Percentiles rank a stretch among this genome's conserved stretches.
phyloP scores from a whole-genome alignment of 2,888 invertebrate genomes.

The Poecilobothrus nobilitatus region DNA sequence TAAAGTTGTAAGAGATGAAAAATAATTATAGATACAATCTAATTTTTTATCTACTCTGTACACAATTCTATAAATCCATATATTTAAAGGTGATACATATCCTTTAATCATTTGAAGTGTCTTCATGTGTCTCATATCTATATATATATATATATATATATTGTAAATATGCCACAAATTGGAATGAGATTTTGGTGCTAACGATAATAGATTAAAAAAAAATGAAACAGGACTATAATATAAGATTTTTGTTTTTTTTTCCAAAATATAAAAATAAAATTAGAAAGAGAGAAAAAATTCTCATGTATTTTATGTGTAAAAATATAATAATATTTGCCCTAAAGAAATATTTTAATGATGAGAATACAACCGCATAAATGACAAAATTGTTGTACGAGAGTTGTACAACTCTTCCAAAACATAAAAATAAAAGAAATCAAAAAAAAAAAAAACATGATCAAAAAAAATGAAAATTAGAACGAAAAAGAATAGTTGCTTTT shows the following conservation, averaged over 20 bases:
- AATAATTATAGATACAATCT: too few relatives aligned
- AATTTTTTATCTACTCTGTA: too few relatives aligned
- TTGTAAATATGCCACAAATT: neutral
- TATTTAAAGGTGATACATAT: too few relatives aligned
- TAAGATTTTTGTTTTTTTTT: too few relatives aligned
- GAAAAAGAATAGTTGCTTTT: neutral
- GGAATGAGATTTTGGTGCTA: neutral
- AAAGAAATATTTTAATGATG: conserved; percentile 6
- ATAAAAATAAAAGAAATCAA: neutral
- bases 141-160: neutral
- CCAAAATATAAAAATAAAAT: neutral
- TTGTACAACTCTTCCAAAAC: neutral
- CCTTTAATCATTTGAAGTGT: neutral
- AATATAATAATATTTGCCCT: neutral
- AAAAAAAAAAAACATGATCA: too few relatives aligned
- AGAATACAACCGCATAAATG: neutral
- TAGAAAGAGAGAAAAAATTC: neutral
- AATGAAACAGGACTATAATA: neutral
- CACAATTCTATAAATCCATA: too few relatives aligned
- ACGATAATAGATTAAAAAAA: neutral
- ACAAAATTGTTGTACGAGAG: neutral
- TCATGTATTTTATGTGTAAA: neutral
- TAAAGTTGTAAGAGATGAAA: too few relatives aligned
- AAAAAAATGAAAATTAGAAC: neutral
- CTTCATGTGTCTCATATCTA: too few relatives aligned